phyloP scores from a whole-genome alignment of 2,888 invertebrate species.

The Euphydryas editha region DNA sequence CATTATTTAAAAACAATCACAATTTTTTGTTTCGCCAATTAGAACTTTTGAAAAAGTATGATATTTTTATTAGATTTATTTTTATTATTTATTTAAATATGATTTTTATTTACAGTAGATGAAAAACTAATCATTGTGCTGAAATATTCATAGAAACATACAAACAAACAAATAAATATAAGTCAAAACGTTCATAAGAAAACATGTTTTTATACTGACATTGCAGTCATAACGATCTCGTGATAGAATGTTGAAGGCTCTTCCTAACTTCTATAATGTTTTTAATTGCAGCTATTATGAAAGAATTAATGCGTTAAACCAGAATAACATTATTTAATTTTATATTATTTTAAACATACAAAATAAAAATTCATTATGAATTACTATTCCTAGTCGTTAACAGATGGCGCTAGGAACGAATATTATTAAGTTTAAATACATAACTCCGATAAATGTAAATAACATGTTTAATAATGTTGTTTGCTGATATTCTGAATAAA shows the following conservation, averaged over 20 bases:
- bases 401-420: conserved; percentile 37
- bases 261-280: conserved; percentile 56
- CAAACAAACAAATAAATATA: conserved; percentile 28
- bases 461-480: conserved; percentile 39
- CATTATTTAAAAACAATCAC: not conserved
- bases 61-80: not conserved
- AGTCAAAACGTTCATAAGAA: conserved; percentile 31
- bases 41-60: not conserved
- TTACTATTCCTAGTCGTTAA: conserved; percentile 24
- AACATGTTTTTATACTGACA: conserved; percentile 53
- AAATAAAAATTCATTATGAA: conserved; percentile 8
- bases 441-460: conserved; percentile 27
- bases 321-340: conserved; percentile 25
- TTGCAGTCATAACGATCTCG: conserved; percentile 61
- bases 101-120: not conserved
- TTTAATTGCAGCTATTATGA: conserved; percentile 41
- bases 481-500: conserved; percentile 49
- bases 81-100: not conserved
- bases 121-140: not conserved
- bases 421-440: conserved; percentile 13
- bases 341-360: conserved; percentile 2
- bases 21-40: not conserved
- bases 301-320: conserved; percentile 27
- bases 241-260: conserved; percentile 71
- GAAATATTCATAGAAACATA: conserved; percentile 27